phyloP scores from a whole-genome alignment of 2,888 invertebrate genomes.

The Lepidochrysops patricia region DNA sequence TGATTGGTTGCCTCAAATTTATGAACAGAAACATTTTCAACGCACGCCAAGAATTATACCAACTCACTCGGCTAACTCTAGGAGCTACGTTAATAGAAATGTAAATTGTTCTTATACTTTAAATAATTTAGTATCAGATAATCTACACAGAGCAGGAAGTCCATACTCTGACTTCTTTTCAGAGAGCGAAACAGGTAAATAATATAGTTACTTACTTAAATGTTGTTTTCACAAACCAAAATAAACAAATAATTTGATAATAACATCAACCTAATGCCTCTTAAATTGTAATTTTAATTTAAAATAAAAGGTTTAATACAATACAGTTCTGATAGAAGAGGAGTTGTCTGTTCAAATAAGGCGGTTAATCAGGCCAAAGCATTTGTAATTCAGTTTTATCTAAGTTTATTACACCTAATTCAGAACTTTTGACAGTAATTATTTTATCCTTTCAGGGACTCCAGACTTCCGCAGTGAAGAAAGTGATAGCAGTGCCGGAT shows the following conservation, averaged over 20 bases:
- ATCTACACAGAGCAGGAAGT: constrained; percentile 48
- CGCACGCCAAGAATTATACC: constrained; percentile 47
- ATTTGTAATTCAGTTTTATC: no score
- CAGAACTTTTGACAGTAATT: background rate
- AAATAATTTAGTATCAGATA: constrained; percentile 40
- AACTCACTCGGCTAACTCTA: constrained; percentile 48
- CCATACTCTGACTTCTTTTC: constrained; percentile 66
- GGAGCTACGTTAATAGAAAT: constrained; percentile 49
- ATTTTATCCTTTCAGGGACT: constrained; percentile 38
- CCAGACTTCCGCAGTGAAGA: constrained; percentile 66
- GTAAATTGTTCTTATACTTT: constrained; percentile 49
- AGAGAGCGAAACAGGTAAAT: constrained; percentile 58
- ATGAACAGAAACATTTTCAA: constrained; percentile 49
- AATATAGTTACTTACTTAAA: no score
- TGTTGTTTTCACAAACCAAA: no score
- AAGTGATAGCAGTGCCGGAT: constrained; percentile 71
- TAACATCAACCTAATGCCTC: no score
- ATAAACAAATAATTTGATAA: no score
- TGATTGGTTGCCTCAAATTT: constrained; percentile 60
- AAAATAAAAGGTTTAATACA: background rate
- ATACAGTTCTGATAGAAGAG: no score
- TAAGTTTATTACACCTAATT: no score
- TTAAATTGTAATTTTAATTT: no score
- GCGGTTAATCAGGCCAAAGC: no score
- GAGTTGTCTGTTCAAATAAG: no score